Evolutionary conservation across 2,113 vertebrate genomes (phyloP), one percentile per base, ranked within the genome.

Genomic region (Sebastes schlegelii): DNA sequence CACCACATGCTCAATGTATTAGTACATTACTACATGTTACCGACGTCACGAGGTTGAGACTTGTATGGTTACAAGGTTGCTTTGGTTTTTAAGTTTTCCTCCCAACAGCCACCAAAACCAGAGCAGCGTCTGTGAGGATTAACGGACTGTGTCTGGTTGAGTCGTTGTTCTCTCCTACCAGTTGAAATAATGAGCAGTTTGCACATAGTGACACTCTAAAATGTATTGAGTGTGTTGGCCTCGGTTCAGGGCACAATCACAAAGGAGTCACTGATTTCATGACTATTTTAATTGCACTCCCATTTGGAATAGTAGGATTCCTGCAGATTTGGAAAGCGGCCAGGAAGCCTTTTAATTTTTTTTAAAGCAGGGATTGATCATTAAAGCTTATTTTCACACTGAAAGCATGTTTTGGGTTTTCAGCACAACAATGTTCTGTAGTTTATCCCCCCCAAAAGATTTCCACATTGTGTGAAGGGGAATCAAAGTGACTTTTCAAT

Each of bases 401-500:
- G 16, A 67, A 73, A 68, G 19, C n/a, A 34, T 2, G 26, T 62
- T 23, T 9, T 21, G 14, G 23, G 45, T 26, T 34, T 74, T 67
- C 12, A 74, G 60, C 11, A 76, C 52, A 81, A 48, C 21, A 55
- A 57, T 45, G 8, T 48, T 58, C 42, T 46, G 16, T 21, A 19
- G 13, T 51, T 72, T 69, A 12, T 62, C 11, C 40, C 3, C 48
- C 46, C 43, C 34, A 52, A 54, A 65, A 54, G 13, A 73, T 75
- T 67, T 70, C 21, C 23, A 69, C 64, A 63, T 54, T 58, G 62
- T 52, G 43, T 63, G 34, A 61, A 23, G 12, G 55, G 6, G 74
- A 65, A 75, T 86, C 7, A 79, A 69, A 70, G 45, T 64, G 42
- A 19, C 52, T 79, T 17, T 79, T 77, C 26, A 77, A 72, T 80